Percentiles rank a stretch among this genome's conserved stretches.
These are phyloP conservation scores for Perizoma flavofasciatum DNA, from an alignment of 2,888 invertebrate genomes.

Conservation along the genomic window DNA sequence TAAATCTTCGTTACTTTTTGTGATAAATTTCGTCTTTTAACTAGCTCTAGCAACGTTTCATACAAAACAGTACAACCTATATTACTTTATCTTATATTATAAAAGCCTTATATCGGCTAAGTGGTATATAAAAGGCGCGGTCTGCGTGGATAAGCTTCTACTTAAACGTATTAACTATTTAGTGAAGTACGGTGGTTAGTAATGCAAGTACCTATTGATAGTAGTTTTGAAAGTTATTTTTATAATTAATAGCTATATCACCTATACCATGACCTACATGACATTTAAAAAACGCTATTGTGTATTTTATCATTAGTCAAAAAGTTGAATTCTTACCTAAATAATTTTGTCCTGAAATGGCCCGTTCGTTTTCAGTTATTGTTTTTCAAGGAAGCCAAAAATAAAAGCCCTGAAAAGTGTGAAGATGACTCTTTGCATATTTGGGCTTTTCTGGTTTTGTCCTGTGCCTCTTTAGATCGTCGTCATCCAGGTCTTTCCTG, in stretches of 20 bases:
- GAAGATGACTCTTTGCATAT: not conserved
- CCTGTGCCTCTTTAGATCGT: too few species aligned
- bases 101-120: conserved; percentile 4
- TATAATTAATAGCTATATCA: too few species aligned
- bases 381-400: too few species aligned
- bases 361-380: too few species aligned
- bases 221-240: not conserved
- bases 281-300: not conserved
- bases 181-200: not conserved
- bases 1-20: too few species aligned
- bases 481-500: too few species aligned
- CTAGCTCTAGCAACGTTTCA: not conserved
- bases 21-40: too few species aligned
- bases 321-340: not conserved
- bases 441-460: not conserved
- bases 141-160: conserved; percentile 6
- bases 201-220: not conserved
- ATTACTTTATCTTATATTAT: too few species aligned
- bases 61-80: conserved; percentile 5
- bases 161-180: conserved; percentile 8
- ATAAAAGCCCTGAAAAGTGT: too few species aligned
- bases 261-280: too few species aligned
- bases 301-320: not conserved
- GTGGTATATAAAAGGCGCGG: conserved; percentile 6
- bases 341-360: not conserved